phyloP scores from a whole-genome alignment of 2,797 vertebrate species.

The Labroides dimidiatus region DNA sequence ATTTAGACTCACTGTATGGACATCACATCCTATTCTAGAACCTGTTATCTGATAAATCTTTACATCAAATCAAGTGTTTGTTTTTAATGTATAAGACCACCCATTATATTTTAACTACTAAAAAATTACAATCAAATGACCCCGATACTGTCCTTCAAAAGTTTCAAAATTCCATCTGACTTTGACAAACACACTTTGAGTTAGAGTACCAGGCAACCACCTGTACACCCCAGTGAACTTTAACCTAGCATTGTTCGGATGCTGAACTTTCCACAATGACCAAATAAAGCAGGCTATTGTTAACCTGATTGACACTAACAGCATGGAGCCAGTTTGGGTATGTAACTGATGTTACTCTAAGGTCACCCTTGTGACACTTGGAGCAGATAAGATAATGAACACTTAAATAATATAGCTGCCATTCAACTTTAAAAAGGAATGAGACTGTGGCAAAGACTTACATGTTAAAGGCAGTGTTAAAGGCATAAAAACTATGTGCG shows the following conservation, averaged over 20 bases:
- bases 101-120: too few relatives aligned
- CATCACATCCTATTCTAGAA: too few relatives aligned
- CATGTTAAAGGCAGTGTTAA: too few relatives aligned
- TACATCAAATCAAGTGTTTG: too few relatives aligned
- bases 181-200: conserved; percentile 12
- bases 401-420: conserved; percentile 60
- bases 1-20: too few relatives aligned
- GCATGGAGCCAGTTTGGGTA: conserved; percentile 66
- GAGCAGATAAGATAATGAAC: conserved; percentile 69
- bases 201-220: conserved; percentile 12
- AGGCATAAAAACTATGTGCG: too few relatives aligned
- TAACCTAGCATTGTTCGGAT: conserved; percentile 55
- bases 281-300: conserved; percentile 81
- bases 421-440: conserved; percentile 1
- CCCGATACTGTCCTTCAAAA: conserved; percentile 6
- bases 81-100: too few relatives aligned
- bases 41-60: too few relatives aligned
- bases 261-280: conserved; percentile 73
- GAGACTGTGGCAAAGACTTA: neutral
- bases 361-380: conserved; percentile 69
- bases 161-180: neutral
- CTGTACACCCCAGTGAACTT: conserved; percentile 57
- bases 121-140: too few relatives aligned
- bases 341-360: conserved; percentile 65
- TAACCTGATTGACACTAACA: conserved; percentile 78